These are phyloP conservation scores for Piaya cayana DNA, from an alignment of 2,113 vertebrate species.

Conservation along the genomic window DNA sequence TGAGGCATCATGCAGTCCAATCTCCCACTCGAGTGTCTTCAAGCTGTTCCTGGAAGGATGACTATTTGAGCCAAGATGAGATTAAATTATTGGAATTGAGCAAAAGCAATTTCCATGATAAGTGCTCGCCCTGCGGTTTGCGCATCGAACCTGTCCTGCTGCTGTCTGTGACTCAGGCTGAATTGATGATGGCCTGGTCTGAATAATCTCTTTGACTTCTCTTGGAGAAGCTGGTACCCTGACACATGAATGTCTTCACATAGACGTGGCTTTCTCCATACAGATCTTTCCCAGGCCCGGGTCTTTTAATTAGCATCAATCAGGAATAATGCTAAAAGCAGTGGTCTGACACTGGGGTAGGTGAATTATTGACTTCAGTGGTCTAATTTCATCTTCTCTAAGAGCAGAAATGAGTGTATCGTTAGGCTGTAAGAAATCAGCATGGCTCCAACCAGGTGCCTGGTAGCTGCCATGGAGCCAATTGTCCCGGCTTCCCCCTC, in stretches of 20 bases:
- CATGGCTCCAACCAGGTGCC: neutral
- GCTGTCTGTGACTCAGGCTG: neutral
- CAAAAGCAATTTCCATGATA: neutral
- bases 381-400: neutral
- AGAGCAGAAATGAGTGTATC: neutral
- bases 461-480: neutral
- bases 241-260: neutral
- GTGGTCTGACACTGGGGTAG: fast-evolving
- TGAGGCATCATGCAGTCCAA: neutral
- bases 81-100: constrained; percentile 4
- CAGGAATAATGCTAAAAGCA: neutral
- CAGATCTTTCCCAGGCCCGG: neutral
- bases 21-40: neutral
- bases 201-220: neutral
- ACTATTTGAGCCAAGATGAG: constrained; percentile 15
- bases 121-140: neutral
- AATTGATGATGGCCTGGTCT: neutral
- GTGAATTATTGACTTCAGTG: neutral
- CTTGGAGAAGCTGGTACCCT: neutral
- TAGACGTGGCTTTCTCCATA: neutral
- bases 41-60: constrained; percentile 46
- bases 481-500: neutral
- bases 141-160: neutral
- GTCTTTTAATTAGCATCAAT: neutral
- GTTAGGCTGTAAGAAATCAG: neutral